Base-by-base conservation (phyloP, 35 echinoderm and acorn worm species). In the Stichopus chloronotus region DNA sequence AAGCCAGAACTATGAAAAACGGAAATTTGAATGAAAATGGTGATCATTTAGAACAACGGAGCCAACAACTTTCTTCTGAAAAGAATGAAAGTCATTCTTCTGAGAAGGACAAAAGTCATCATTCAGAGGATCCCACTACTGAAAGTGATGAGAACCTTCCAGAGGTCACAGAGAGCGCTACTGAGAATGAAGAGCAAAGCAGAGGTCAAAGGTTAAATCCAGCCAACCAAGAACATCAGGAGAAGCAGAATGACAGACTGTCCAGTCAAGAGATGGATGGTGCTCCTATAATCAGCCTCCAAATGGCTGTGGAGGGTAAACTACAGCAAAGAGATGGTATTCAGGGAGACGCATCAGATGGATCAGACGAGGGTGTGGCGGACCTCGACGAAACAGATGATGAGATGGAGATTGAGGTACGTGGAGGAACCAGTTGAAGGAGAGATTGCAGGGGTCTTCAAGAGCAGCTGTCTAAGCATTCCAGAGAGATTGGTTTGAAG, bases 351-450 rank as follows among this genome's bases (percentile, higher is more conserved):
- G 14, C 5, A n/a, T 83, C 9, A 6, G 82, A 85, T 57, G 82
- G 82, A 7, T 85, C 55, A 58, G 82, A 85, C 24, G 82, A 85
- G 19, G 82, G 82, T 4, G 82, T 85, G 24, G 82, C 82, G 58
- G 82, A 85, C 57, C 6, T 85, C 5, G 82, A 9, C n/a, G 82
- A 85, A 5, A 17, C 22, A 17, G 82, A 58, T 22, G 82, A 85
- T 8, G 82, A 85, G 52, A 58, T 58, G 17, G 54, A 85, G 57
- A 17, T 13, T 85, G 82, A 58, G 82, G 82, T 58, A 23, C 5
- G 17, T 21, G 16, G 16, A n/a, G 55, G 16, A 14, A 23, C 20
- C 22, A 58, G 52, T n/a, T 58, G 55, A 85, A 30, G 8, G 2
- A 20, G 52, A 58, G 11, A 7, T 74, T n/a, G 7, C 30, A 43